Percentiles rank a stretch among this genome's conserved stretches.
These are phyloP conservation scores for Ditylenchus dipsaci DNA, from an alignment of 1,140 invertebrate genomes.

Conservation along the genomic window DNA sequence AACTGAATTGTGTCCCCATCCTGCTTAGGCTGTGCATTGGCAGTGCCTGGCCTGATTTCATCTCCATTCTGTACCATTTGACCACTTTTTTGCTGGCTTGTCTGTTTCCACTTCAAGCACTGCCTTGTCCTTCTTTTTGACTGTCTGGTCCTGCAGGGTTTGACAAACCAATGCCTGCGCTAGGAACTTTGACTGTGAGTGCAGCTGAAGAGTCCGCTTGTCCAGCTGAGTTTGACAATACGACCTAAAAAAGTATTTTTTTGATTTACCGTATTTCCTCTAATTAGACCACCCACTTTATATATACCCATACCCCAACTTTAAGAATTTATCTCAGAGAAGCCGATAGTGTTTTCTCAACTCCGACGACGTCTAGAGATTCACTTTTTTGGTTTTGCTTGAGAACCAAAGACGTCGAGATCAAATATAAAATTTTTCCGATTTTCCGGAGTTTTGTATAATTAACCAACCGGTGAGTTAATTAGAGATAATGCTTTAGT, in stretches of 20 bases:
- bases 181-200: conserved; percentile 45
- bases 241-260: not conserved
- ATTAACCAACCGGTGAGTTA: no score
- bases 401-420: no score
- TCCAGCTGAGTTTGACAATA: not conserved
- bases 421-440: no score
- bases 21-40: conserved; percentile 35
- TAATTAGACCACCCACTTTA: no score
- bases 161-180: conserved; percentile 63
- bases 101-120: conserved; percentile 69
- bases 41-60: conserved; percentile 67
- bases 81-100: conserved; percentile 53
- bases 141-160: conserved; percentile 69
- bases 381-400: no score
- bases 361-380: no score
- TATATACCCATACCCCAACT: no score
- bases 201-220: conserved; percentile 41
- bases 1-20: conserved; percentile 38
- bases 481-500: not conserved
- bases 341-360: no score
- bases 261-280: no score
- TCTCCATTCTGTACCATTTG: conserved; percentile 66
- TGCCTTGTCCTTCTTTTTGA: conserved; percentile 74
- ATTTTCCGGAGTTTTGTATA: no score
- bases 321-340: no score